Conservation (phyloP, 2,888 invertebrate genomes). For the Archaeoteleia sp. region DNA sequence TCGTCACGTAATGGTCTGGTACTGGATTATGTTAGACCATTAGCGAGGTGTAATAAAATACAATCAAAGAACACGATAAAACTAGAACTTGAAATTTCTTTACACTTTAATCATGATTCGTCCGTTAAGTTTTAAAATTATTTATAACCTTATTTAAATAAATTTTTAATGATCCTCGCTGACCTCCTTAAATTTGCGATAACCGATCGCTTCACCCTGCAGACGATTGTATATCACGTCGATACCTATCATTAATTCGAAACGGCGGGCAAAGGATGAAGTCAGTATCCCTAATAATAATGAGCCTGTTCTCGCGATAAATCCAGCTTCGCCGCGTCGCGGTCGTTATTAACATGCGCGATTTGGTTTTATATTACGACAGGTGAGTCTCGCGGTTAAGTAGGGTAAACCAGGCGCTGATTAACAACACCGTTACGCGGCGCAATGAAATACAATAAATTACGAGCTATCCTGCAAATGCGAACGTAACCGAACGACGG, state of each 20-base stretch:
- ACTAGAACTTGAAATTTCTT: too few relatives aligned
- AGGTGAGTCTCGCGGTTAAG: conserved; percentile 54
- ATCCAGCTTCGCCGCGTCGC: conserved; percentile 19
- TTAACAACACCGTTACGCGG: conserved; percentile 68
- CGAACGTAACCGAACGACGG: conserved; percentile 42
- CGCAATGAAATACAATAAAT: conserved; percentile 68
- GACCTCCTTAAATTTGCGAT: conserved; percentile 19
- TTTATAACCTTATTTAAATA: too few relatives aligned
- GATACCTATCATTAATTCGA: conserved; percentile 11
- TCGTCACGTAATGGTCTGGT: too few relatives aligned
- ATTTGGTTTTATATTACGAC: conserved; percentile 59
- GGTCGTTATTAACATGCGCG: conserved; percentile 34
- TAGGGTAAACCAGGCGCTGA: conserved; percentile 59
- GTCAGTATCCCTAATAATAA: conserved; percentile 37
- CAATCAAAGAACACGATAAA: too few relatives aligned
- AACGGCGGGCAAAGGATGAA: conserved; percentile 10
- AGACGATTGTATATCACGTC: conserved; percentile 7
- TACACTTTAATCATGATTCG: too few relatives aligned
- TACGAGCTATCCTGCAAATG: conserved; percentile 55
- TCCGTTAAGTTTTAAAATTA: too few relatives aligned
- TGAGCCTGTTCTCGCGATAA: conserved; percentile 39
- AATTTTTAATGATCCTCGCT: not conserved
- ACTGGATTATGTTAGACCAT: too few relatives aligned
- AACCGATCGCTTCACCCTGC: conserved; percentile 7
- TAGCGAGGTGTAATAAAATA: too few relatives aligned